These are phyloP conservation scores for Pampusana beccarii DNA, from an alignment of 2,113 vertebrate genomes.

Conservation along the genomic window DNA sequence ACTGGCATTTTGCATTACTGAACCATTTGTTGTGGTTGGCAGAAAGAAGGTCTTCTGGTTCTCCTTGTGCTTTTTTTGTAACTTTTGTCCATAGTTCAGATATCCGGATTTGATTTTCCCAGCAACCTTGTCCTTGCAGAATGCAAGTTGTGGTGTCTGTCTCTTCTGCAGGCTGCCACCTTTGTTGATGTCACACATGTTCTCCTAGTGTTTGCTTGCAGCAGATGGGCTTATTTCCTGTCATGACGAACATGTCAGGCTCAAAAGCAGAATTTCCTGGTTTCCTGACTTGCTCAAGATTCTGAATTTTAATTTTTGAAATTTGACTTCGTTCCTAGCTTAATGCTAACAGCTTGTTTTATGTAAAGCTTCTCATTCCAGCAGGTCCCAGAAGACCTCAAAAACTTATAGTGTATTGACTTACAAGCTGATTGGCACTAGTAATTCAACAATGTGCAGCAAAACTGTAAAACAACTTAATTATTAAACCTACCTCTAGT, in stretches of 20 bases:
- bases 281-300: not conserved
- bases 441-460: not conserved
- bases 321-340: not conserved
- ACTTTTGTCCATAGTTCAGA: not conserved
- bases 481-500: not conserved
- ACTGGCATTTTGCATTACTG: slow-evolving; percentile 41
- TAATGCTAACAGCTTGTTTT: not conserved
- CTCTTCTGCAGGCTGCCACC: not conserved
- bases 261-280: not conserved
- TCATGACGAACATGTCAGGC: not conserved
- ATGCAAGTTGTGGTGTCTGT: not conserved
- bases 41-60: slow-evolving; percentile 22
- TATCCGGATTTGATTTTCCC: not conserved
- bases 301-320: not conserved
- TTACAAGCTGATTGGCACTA: not conserved
- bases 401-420: not conserved
- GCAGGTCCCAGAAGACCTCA: not conserved
- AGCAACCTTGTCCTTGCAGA: not conserved
- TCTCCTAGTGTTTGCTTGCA: not conserved
- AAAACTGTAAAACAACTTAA: not conserved
- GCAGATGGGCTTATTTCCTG: not conserved
- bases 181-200: not conserved
- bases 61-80: not conserved
- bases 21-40: slow-evolving; percentile 42
- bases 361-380: not conserved